Evolutionary conservation across 2,888 invertebrate genomes (phyloP).

Genomic region (Drosophila siamana): DNA sequence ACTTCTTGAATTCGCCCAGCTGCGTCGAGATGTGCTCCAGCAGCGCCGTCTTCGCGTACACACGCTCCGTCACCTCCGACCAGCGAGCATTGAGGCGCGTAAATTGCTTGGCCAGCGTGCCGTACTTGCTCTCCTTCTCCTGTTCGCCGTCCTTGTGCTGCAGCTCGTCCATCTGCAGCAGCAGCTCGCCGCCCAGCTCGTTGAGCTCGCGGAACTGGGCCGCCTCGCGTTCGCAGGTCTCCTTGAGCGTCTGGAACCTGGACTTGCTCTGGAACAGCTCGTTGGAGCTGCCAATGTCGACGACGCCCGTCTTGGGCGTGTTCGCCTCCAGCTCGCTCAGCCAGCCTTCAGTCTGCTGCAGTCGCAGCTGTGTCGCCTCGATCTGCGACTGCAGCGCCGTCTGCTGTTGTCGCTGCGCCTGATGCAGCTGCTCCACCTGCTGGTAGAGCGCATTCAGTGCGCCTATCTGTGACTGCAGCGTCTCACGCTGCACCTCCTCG

Average conservation of each 20-base stretch:
- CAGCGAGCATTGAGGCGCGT: conserved; percentile 90
- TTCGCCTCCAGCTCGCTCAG: conserved; percentile 88
- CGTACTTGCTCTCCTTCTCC: conserved; percentile 85
- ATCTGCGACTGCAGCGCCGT: conserved; percentile 78
- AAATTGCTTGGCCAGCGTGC: conserved; percentile 88
- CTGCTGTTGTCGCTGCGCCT: conserved; percentile 77
- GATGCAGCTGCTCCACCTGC: conserved; percentile 80
- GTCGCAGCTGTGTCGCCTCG: conserved; percentile 78
- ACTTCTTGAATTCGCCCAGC: conserved; percentile 91
- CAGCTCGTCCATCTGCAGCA: conserved; percentile 87
- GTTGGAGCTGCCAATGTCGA: conserved; percentile 88
- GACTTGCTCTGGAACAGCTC: conserved; percentile 90
- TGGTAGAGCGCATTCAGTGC: conserved; percentile 82
- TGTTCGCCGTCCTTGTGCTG: conserved; percentile 55
- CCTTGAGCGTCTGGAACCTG: conserved; percentile 90
- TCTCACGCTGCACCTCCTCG: conserved; percentile 74
- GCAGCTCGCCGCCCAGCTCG: conserved; percentile 89
- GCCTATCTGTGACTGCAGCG: conserved; percentile 77
- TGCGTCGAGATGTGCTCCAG: conserved; percentile 91
- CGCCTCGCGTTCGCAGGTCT: conserved; percentile 90
- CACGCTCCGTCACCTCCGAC: conserved; percentile 89
- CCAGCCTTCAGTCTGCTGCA: conserved; percentile 87
- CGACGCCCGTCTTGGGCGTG: conserved; percentile 87
- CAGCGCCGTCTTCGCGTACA: conserved; percentile 89
- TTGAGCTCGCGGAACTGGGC: conserved; percentile 89